These are phyloP conservation scores for Nebria salina DNA, from an alignment of 2,888 invertebrate species.

Conservation along the genomic window DNA sequence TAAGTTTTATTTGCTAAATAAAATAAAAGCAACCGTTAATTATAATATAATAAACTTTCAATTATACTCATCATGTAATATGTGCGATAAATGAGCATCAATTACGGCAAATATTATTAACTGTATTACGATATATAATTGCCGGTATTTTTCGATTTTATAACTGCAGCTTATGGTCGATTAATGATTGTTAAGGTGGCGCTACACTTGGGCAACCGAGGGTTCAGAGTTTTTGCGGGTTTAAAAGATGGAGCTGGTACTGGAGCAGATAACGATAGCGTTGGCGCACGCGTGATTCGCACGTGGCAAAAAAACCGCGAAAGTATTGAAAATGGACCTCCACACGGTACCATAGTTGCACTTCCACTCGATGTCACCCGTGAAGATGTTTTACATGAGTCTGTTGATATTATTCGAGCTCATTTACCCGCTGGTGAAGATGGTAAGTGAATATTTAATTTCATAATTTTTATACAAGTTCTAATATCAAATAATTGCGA, in stretches of 20 bases:
- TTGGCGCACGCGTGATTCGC: conserved; percentile 68
- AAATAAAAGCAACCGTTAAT: neutral
- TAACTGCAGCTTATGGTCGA: no score
- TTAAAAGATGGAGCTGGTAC: conserved; percentile 66
- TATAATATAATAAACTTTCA: neutral
- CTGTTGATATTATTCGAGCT: conserved; percentile 79
- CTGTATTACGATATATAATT: no score
- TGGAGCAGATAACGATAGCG: conserved; percentile 69
- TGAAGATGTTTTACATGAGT: conserved; percentile 82
- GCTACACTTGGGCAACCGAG: conserved; percentile 75
- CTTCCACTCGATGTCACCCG: conserved; percentile 81
- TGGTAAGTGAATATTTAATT: conserved; percentile 64
- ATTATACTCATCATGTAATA: neutral
- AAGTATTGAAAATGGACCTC: conserved; percentile 53
- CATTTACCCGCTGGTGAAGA: conserved; percentile 86
- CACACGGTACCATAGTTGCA: conserved; percentile 67
- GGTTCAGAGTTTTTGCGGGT: conserved; percentile 83
- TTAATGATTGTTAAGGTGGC: conserved; percentile 65
- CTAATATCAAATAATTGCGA: neutral
- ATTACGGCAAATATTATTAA: neutral
- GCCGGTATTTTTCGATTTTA: neutral
- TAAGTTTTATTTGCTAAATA: neutral
- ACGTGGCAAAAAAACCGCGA: conserved; percentile 63
- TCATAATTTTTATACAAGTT: neutral
- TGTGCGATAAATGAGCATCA: neutral